Conservation (phyloP, 2,888 invertebrate species). For the Synergus japonicus region DNA sequence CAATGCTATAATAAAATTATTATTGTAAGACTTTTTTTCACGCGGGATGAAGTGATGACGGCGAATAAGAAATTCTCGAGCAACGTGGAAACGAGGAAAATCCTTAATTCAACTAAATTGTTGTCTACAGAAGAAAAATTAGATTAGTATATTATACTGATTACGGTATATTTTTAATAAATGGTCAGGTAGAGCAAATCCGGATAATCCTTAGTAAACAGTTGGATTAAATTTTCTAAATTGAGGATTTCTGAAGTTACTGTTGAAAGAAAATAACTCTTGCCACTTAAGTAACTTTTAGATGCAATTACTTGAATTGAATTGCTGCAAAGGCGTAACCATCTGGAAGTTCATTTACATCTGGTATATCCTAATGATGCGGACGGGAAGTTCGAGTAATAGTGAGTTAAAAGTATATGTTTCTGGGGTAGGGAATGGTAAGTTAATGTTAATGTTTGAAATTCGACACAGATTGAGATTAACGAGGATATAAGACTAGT, state of each 20-base stretch:
- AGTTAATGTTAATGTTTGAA: slow-evolving; percentile 27
- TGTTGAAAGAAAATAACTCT: neutral
- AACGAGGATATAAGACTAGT: slow-evolving; percentile 19
- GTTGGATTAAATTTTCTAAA: neutral
- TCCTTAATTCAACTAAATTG: neutral
- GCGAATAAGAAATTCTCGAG: neutral
- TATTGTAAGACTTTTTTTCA: no score
- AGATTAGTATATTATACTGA: no score
- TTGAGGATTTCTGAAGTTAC: neutral
- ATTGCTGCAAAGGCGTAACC: neutral
- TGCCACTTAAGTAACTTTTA: neutral
- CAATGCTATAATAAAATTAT: no score
- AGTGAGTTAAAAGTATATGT: neutral
- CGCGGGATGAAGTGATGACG: neutral
- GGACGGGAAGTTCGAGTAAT: neutral
- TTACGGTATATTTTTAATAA: no score
- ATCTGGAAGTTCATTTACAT: neutral
- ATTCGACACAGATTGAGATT: slow-evolving; percentile 28
- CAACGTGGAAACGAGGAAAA: neutral
- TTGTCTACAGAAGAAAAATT: neutral
- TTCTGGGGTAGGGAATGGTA: neutral
- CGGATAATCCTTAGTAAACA: neutral
- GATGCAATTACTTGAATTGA: neutral
- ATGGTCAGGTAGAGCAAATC: no score
- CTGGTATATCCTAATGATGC: neutral